Base-by-base conservation (phyloP, 1,140 invertebrate genomes). In the Eumeta japonica region DNA sequence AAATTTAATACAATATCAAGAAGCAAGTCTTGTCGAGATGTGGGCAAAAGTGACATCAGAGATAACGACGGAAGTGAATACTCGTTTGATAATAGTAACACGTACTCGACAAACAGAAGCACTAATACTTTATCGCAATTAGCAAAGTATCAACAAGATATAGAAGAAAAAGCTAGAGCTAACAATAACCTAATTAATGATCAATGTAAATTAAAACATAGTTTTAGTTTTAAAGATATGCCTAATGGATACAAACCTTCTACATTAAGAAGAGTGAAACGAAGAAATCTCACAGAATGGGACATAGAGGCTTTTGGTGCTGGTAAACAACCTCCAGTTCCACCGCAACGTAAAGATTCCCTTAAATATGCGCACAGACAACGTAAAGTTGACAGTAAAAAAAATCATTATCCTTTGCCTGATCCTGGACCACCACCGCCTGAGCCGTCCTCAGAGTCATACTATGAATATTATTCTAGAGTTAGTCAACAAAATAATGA, bases 71-170 rank as follows among this genome's bases (percentile, higher is more conserved):
- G 48, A 14, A 60, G 62, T 43, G 53, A 46, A 33, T 70, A 65
- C 43, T 52, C 55, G 12, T 39, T 52, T 28, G 51, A 62, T 20
- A 63, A 51, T 44, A 52, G 45, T 18, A 54, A 58, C 30, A 55
- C 50, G 33, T 64, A 59, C 24, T 52, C 48, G 18, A 49, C 10
- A 16, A 11, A 55, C 35, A 58, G 58, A 46, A 52, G 54, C 51
- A 45, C 60, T 38, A 62, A 77, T 39, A 79, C 78, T 35, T 65
- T 79, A 59, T 82, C 80, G 31, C 76, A 75, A 16, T 58, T 82
- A 51, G 79, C 79, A 36, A 80, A 80, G 58, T 82, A 82, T 48
- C 80, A 82, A 63, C 75, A 80, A 62, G 75, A 78, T 30, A 74
- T 82, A 48, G 79, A 77, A 55, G 70, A 81, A 58, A 77, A 78